These are phyloP conservation scores for Lasioglossum calceatum DNA, from an alignment of 2,888 invertebrate genomes.

Conservation along the genomic window DNA sequence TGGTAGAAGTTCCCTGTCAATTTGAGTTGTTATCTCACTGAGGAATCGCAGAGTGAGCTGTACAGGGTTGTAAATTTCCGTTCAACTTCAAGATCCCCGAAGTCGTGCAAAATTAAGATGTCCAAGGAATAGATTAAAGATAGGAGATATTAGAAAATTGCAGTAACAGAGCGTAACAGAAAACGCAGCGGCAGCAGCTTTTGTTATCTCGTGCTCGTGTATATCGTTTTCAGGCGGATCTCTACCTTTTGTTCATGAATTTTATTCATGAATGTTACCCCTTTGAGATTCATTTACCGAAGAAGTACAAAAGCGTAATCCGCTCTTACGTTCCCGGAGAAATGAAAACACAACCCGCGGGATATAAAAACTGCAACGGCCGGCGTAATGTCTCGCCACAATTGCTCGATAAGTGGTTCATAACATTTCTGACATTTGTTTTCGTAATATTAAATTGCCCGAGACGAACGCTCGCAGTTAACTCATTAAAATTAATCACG, in stretches of 20 bases:
- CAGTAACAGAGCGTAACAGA: background rate
- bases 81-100: background rate
- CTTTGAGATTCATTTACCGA: constrained; percentile 21
- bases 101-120: background rate
- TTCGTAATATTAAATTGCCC: background rate
- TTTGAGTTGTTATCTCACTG: background rate
- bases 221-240: background rate
- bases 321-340: background rate
- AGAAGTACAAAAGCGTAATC: constrained; percentile 15
- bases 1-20: background rate
- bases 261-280: constrained; percentile 2
- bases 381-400: background rate
- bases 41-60: background rate
- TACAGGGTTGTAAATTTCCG: background rate
- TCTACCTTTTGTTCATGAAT: background rate
- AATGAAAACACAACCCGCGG: constrained; percentile 6
- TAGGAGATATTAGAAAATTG: background rate
- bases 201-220: background rate
- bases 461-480: background rate
- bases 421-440: background rate
- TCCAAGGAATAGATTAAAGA: background rate
- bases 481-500: background rate
- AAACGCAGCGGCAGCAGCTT: background rate
- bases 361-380: background rate
- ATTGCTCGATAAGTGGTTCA: background rate